phyloP scores from a whole-genome alignment of 2,888 invertebrate genomes.

The Steinernema carpocapsae region DNA sequence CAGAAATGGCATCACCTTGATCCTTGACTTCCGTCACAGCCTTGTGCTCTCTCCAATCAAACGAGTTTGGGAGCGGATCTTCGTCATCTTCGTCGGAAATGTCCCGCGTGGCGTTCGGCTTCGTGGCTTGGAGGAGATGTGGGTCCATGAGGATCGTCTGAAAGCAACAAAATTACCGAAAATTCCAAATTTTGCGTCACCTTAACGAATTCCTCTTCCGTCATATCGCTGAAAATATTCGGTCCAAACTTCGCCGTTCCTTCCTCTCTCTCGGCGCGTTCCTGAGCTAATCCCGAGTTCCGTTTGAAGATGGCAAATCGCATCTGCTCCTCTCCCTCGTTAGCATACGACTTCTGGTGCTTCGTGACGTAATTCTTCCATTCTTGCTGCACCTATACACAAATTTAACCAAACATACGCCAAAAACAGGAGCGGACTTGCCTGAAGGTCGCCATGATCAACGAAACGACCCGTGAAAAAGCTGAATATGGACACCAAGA shows the following conservation, averaged over 20 bases:
- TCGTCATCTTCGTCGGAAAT: not conserved
- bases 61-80: not conserved
- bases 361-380: not conserved
- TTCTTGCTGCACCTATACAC: not conserved
- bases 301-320: not conserved
- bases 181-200: not conserved
- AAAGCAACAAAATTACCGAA: not conserved
- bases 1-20: not conserved
- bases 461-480: not conserved
- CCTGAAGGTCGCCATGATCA: not conserved
- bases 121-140: not conserved
- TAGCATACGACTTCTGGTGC: not conserved
- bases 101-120: not conserved
- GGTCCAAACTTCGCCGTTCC: conserved; percentile 11
- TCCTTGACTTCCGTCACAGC: conserved; percentile 16
- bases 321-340: not conserved
- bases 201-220: not conserved
- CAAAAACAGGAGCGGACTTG: not conserved
- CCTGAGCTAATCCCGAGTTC: not conserved
- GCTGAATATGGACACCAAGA: not conserved
- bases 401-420: not conserved
- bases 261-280: not conserved
- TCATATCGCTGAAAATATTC: not conserved
- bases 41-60: conserved; percentile 15
- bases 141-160: not conserved